Percentiles rank a stretch among this genome's conserved stretches.
Evolutionary conservation across 2,797 vertebrate species (phyloP).

Genomic region (Catamblyrhynchus diadema): DNA sequence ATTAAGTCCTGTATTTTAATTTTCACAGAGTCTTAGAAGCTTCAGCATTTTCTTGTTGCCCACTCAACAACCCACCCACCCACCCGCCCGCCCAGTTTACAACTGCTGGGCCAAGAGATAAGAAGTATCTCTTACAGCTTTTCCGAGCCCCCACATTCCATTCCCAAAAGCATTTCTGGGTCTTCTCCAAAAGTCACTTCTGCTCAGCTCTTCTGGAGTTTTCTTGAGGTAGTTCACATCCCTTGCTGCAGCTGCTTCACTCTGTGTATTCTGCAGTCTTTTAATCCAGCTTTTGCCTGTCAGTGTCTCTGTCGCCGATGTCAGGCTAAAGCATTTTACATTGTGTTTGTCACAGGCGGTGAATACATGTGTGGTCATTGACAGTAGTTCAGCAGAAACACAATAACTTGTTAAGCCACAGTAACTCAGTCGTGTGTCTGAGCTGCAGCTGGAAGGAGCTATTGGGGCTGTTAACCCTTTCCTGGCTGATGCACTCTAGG

Average conservation of each 20-base stretch:
- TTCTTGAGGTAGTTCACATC: constrained; percentile 1
- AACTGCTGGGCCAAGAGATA: not conserved
- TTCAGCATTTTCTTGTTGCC: not conserved
- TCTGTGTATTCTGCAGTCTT: not conserved
- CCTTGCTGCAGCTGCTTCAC: not conserved
- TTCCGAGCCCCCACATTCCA: not conserved
- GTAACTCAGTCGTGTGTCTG: constrained; percentile 49
- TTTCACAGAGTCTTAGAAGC: not conserved
- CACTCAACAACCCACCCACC: not conserved
- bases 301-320: constrained; percentile 45
- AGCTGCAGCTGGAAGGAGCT: constrained; percentile 58
- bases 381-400: constrained; percentile 66
- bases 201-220: not conserved
- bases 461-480: constrained; percentile 22
- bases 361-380: constrained; percentile 61
- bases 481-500: not conserved
- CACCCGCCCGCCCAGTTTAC: not conserved
- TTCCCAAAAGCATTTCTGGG: constrained; percentile 11
- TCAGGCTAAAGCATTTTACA: constrained; percentile 31
- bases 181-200: not conserved
- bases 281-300: constrained; percentile 47
- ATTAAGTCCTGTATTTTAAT: not conserved
- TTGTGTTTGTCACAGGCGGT: constrained; percentile 41
- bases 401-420: constrained; percentile 65
- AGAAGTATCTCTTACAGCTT: not conserved